Conservation (phyloP, 1,140 invertebrate species). For the Papilio xuthus region DNA sequence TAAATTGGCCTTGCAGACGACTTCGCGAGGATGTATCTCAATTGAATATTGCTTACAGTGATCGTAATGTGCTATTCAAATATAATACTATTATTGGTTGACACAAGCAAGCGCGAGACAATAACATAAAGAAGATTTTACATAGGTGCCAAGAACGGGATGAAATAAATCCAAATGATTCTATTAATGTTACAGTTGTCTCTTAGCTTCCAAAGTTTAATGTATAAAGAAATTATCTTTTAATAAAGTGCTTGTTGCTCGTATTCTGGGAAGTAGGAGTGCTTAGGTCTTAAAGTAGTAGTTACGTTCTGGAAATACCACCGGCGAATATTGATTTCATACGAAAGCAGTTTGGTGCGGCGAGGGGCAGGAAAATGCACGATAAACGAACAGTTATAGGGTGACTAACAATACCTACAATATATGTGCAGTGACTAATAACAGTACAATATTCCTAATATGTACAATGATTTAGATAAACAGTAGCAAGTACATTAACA, state of each 20-base stretch:
- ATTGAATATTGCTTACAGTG: conserved; percentile 20
- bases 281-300: background rate
- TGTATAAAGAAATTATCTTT: background rate
- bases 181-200: too few species aligned
- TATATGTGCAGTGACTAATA: background rate
- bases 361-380: background rate
- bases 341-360: background rate
- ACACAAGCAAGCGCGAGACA: too few species aligned
- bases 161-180: too few species aligned
- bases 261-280: background rate
- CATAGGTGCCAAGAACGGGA: too few species aligned
- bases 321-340: conserved; percentile 2
- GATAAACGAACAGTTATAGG: conserved; percentile 4
- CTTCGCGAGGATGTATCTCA: conserved; percentile 12
- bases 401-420: conserved; percentile 8
- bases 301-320: background rate
- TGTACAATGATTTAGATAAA: background rate
- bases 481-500: background rate
- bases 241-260: background rate
- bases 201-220: too few species aligned
- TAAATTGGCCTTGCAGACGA: conserved; percentile 32
- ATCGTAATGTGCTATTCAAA: background rate
- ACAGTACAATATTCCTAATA: background rate
- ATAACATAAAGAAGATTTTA: too few species aligned
- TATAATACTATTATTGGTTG: too few species aligned